Conservation (phyloP, 2,888 invertebrate genomes). For the Drosophila testacea region DNA sequence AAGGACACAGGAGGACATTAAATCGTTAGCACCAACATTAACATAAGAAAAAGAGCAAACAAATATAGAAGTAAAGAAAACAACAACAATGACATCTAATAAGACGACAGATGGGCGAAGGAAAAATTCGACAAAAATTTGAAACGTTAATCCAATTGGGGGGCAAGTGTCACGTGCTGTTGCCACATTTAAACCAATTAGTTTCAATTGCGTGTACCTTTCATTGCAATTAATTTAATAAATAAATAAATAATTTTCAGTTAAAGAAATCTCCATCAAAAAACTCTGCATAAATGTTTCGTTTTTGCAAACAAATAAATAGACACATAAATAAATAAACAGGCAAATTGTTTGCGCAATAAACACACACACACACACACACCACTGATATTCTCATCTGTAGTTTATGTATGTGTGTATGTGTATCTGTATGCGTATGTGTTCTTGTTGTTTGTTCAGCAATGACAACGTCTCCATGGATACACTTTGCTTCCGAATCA, state of each 20-base stretch:
- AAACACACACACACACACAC: conserved; percentile 46
- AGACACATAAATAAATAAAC: conserved; percentile 67
- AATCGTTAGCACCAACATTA: conserved; percentile 58
- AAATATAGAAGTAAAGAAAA: neutral
- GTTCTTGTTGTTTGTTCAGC: conserved; percentile 27
- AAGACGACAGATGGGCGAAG: conserved; percentile 13
- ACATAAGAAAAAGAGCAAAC: conserved; percentile 14
- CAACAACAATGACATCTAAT: conserved; percentile 31
- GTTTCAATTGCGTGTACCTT: conserved; percentile 15
- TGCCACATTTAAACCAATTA: conserved; percentile 54
- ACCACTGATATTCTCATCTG: conserved; percentile 12
- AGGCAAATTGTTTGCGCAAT: conserved; percentile 69
- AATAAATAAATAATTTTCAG: conserved; percentile 26
- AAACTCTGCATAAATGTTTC: conserved; percentile 25
- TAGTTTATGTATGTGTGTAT: conserved; percentile 14
- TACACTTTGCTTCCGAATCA: conserved; percentile 60
- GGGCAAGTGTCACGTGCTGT: conserved; percentile 42
- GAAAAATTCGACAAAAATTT: conserved; percentile 5
- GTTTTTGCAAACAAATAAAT: conserved; percentile 49
- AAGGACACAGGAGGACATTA: conserved; percentile 3
- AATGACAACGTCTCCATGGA: conserved; percentile 54
- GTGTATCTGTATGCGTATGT: conserved; percentile 23
- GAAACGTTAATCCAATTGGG: conserved; percentile 48
- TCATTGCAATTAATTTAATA: conserved; percentile 52
- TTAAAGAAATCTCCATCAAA: conserved; percentile 3